Conservation (phyloP, 2,113 vertebrate genomes). For the Halichoeres trimaculatus region DNA sequence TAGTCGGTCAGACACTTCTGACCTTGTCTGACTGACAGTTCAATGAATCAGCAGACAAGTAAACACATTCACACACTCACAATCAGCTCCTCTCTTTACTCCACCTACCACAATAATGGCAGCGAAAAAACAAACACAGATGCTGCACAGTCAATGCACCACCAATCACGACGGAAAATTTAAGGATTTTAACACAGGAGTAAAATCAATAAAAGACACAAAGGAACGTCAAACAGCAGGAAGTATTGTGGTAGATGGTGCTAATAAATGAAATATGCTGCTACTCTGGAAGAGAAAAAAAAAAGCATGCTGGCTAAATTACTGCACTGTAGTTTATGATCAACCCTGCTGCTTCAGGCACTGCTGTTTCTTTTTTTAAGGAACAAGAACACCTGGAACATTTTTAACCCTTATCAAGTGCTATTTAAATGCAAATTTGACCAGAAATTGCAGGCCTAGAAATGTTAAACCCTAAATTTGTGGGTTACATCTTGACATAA, state of each 20-base stretch:
- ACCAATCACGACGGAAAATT: constrained; percentile 41
- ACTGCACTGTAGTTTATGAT: constrained; percentile 68
- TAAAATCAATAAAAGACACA: constrained; percentile 71
- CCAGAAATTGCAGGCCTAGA: constrained; percentile 12
- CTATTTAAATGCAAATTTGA: constrained; percentile 18
- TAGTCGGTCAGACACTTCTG: neutral
- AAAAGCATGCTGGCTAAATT: constrained; percentile 71
- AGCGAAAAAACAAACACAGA: constrained; percentile 38
- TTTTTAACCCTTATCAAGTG: constrained; percentile 50
- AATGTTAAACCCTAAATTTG: constrained; percentile 13
- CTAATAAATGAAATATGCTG: constrained; percentile 73
- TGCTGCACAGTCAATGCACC: constrained; percentile 36
- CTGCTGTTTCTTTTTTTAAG: constrained; percentile 31
- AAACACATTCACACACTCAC: constrained; percentile 29
- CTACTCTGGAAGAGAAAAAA: constrained; percentile 57
- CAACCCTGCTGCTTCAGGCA: constrained; percentile 47
- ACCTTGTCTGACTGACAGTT: constrained; percentile 39
- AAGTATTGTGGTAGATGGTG: constrained; percentile 52
- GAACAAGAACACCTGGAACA: constrained; percentile 34
- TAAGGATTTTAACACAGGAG: constrained; percentile 57
- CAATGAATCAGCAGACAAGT: constrained; percentile 37
- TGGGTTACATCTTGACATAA: constrained; percentile 9
- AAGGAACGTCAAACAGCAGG: constrained; percentile 58
- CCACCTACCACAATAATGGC: constrained; percentile 2
- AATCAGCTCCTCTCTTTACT: constrained; percentile 9